Conservation (phyloP, 2,797 vertebrate genomes). For the Hylomyscus alleni region DNA sequence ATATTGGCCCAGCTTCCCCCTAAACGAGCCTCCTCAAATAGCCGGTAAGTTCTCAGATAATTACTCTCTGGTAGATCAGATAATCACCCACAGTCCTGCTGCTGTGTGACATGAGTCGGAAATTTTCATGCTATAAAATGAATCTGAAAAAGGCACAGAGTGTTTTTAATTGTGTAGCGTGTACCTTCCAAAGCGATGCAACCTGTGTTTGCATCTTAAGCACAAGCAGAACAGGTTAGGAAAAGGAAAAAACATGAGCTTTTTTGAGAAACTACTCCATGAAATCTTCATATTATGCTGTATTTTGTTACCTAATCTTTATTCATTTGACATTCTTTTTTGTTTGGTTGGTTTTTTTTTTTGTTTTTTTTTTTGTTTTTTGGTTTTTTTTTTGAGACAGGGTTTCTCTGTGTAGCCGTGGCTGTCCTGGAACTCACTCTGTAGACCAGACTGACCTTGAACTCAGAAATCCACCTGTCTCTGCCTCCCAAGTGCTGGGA, state of each 20-base stretch:
- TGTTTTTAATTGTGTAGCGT: slow-evolving; percentile 41
- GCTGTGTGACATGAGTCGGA: slow-evolving; percentile 1
- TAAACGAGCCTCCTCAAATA: neutral
- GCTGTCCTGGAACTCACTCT: no score
- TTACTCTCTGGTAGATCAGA: neutral
- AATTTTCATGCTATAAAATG: neutral
- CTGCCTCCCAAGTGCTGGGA: no score
- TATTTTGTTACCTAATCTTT: slow-evolving; percentile 50
- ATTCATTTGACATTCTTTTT: slow-evolving; percentile 41
- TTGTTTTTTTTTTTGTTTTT: no score
- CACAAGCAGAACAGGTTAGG: neutral
- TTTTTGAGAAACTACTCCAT: slow-evolving; percentile 9
- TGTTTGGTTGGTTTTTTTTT: no score
- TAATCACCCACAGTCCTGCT: neutral
- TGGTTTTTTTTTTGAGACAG: no score
- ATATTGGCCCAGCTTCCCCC: neutral
- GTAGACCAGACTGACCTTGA: no score
- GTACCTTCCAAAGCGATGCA: slow-evolving; percentile 11
- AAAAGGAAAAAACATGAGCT: neutral
- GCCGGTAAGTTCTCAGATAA: neutral
- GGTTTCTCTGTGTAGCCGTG: no score
- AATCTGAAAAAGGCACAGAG: slow-evolving; percentile 10
- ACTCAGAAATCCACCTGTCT: no score
- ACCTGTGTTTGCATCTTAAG: neutral
- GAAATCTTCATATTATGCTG: slow-evolving; percentile 26